phyloP scores from a whole-genome alignment of 2,797 vertebrate species.

The Darevskia mixta region DNA sequence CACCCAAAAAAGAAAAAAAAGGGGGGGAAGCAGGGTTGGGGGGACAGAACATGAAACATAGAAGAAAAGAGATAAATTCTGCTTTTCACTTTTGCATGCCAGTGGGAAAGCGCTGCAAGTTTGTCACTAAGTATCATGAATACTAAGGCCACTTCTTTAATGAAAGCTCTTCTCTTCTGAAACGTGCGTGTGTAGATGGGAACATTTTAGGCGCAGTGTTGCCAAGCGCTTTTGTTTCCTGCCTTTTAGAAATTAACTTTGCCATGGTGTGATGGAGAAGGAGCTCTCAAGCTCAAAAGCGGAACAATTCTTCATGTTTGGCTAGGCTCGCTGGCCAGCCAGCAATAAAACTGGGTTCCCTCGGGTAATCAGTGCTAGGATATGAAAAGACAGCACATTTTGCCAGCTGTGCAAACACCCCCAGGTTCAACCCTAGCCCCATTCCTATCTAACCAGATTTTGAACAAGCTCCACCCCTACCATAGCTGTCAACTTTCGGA shows the following conservation, averaged over 20 bases:
- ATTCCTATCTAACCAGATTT: not conserved
- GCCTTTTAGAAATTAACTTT: slow-evolving; percentile 77
- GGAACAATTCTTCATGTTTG: slow-evolving; percentile 50
- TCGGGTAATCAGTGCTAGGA: not conserved
- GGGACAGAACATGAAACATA: slow-evolving; percentile 49
- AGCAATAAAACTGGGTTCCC: slow-evolving; percentile 1
- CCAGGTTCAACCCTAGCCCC: not conserved
- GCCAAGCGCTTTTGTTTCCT: slow-evolving; percentile 73
- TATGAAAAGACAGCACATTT: not conserved
- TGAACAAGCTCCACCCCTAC: not conserved
- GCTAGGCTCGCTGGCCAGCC: not conserved
- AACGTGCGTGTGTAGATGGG: slow-evolving; percentile 73
- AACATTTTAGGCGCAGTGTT: slow-evolving; percentile 68
- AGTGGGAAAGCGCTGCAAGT: slow-evolving; percentile 65
- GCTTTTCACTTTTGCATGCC: slow-evolving; percentile 68
- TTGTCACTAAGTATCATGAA: slow-evolving; percentile 71
- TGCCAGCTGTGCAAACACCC: not conserved
- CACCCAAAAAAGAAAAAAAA: not conserved
- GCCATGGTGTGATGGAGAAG: slow-evolving; percentile 55
- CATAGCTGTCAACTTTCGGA: too few relatives aligned
- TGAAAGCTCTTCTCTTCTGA: slow-evolving; percentile 63
- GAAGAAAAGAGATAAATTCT: slow-evolving; percentile 68
- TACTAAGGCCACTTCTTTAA: slow-evolving; percentile 62
- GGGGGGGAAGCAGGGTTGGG: too few relatives aligned
- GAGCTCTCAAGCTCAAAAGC: slow-evolving; percentile 62